A percentile compares a stretch with the other conserved stretches of the same genome.
phyloP scores from a whole-genome alignment of 2,113 vertebrate species.

The Clarias batrachus region DNA sequence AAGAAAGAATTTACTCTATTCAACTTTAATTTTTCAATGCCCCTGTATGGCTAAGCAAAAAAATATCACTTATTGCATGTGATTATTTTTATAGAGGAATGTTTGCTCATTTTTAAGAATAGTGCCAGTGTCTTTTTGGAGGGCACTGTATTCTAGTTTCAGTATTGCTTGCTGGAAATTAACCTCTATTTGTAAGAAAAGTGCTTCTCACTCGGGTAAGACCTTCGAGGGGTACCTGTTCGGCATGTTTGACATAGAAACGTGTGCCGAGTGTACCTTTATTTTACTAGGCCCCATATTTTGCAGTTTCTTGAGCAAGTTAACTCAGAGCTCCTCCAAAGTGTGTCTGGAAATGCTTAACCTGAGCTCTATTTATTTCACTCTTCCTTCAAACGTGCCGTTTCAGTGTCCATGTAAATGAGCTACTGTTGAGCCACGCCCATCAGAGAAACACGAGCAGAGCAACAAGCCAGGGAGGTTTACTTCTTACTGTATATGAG shows the following conservation, averaged over 20 bases:
- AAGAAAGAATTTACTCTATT: not conserved
- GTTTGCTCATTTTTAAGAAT: not conserved
- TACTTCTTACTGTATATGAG: too few species aligned
- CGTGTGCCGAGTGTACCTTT: not conserved
- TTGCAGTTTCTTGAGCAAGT: too few species aligned
- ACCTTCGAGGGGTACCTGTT: not conserved
- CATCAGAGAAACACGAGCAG: too few species aligned
- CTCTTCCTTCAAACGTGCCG: too few species aligned
- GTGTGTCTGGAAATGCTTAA: too few species aligned
- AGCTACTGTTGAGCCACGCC: too few species aligned
- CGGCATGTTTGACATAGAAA: not conserved
- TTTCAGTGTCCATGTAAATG: too few species aligned
- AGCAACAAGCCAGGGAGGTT: too few species aligned
- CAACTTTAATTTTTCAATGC: not conserved
- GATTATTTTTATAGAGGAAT: not conserved
- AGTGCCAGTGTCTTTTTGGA: conserved; percentile 6
- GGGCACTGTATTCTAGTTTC: not conserved
- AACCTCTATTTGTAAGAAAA: not conserved
- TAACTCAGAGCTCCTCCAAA: too few species aligned
- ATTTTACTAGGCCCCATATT: not conserved
- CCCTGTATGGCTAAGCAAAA: not conserved
- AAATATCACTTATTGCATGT: not conserved
- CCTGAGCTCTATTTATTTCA: too few species aligned
- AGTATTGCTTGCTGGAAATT: conserved; percentile 4
- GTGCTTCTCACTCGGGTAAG: not conserved